A percentile compares a stretch with the other conserved stretches of the same genome.
These are phyloP conservation scores for Strix uralensis DNA, from an alignment of 2,113 vertebrate species.

Conservation along the genomic window DNA sequence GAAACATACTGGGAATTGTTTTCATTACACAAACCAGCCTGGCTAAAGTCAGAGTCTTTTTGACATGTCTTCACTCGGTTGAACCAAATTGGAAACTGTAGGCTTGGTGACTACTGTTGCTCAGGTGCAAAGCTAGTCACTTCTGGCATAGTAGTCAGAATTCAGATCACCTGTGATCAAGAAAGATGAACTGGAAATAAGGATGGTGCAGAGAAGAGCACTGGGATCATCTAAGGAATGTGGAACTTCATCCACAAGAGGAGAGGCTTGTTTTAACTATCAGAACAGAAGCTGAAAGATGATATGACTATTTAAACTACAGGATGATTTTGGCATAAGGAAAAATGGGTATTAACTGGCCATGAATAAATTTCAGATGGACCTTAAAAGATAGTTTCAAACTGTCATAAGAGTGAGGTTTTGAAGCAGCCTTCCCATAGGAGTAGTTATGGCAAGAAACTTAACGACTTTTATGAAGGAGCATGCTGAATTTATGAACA, in stretches of 20 bases:
- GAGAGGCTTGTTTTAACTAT: neutral
- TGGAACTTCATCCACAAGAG: accelerated
- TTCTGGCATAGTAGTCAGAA: neutral
- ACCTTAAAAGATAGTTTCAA: neutral
- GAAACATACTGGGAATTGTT: neutral
- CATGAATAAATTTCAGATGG: neutral
- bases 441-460: conserved; percentile 21
- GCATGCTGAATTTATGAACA: conserved; percentile 24
- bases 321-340: neutral
- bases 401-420: neutral
- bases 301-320: neutral
- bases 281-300: neutral
- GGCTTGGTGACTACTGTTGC: neutral
- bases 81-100: neutral
- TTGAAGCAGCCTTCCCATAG: conserved; percentile 12
- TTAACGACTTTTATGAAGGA: neutral
- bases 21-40: neutral
- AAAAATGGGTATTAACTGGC: conserved; percentile 14
- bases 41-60: neutral
- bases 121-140: neutral
- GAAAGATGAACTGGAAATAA: neutral
- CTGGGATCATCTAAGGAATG: neutral
- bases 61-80: neutral
- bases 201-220: neutral
- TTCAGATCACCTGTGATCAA: neutral